A percentile compares a stretch with the other conserved stretches of the same genome.
phyloP scores from a whole-genome alignment of 2,113 vertebrate genomes.

The Zosterops borbonicus region DNA sequence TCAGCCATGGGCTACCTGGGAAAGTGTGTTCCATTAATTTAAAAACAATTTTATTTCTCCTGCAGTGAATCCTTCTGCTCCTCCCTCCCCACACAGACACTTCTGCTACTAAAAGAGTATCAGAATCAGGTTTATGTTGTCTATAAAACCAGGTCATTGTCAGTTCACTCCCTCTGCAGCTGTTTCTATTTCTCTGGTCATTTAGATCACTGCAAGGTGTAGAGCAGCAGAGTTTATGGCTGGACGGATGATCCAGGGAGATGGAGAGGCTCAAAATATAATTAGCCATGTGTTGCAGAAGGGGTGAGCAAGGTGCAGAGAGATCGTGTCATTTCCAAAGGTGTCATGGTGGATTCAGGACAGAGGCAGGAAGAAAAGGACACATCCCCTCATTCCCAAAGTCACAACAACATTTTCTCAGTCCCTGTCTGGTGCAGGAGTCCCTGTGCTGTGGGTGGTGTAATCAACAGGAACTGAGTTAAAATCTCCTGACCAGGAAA shows the following conservation, averaged over 20 bases:
- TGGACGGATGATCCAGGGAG: background rate
- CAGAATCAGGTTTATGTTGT: background rate
- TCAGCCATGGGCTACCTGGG: background rate
- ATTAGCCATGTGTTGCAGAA: background rate
- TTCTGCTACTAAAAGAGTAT: background rate
- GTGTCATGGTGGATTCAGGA: accelerated
- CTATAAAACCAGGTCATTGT: background rate
- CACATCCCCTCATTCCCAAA: background rate
- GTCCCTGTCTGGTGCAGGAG: background rate
- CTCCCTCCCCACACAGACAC: background rate
- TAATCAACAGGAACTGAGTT: background rate
- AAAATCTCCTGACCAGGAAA: background rate
- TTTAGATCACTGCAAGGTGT: background rate
- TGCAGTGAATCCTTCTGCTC: background rate
- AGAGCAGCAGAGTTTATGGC: background rate
- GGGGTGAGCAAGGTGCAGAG: background rate
- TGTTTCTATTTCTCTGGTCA: background rate
- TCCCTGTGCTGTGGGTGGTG: background rate
- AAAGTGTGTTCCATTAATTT: background rate
- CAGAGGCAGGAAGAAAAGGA: background rate
- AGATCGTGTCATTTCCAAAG: background rate
- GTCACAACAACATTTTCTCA: background rate
- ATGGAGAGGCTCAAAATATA: background rate
- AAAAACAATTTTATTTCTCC: background rate
- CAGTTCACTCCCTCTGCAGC: background rate